Base-by-base conservation (phyloP, 1,140 invertebrate genomes). In the Aplysia californica region DNA sequence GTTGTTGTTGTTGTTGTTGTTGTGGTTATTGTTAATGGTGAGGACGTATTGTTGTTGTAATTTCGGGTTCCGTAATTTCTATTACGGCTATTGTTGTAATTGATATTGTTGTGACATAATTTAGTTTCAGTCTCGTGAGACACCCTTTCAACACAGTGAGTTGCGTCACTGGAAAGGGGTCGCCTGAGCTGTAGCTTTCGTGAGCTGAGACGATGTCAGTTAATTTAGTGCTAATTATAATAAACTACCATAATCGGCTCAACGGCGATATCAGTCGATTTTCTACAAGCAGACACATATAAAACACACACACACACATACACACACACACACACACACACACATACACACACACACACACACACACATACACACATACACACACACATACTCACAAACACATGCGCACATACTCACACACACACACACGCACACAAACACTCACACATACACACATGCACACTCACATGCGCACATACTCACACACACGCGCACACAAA, bases 281-380 rank as follows among this genome's bases (percentile, higher is more conserved):
- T 20, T 1, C 26, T 23, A 15, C 6, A 31, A 20, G n/a, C 26
- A 3, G 4, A 15, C 6, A 5, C 29, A 0, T 4, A 23, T n/a
- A n/a, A n/a, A n/a, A n/a, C n/a, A n/a, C n/a, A n/a, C n/a, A n/a
- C n/a, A n/a, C n/a, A n/a, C n/a, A n/a, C 6, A 70, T 20, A 29
- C 68, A 50, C 15, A 1, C 68, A 70, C 1, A 26, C 69, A 72
- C 23, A 58, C 55, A 72, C 6, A 58, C 55, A 72, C 4, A 58
- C 55, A 72, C 10, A 56, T 23, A 58, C 10, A 72, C 26, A 58
- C 1, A 72, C 3, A 6, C n/a, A 44, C 20, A 39, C 33, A 41
- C 41, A 44, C 21, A 70, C 23, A 0, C 33, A 1, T 23, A 23
- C n/a, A 21, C n/a, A 70, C 38, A 70, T 23, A 70, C 41, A n/a